Conservation (phyloP, 2,113 vertebrate genomes). For the Vulpes ferrilata region DNA sequence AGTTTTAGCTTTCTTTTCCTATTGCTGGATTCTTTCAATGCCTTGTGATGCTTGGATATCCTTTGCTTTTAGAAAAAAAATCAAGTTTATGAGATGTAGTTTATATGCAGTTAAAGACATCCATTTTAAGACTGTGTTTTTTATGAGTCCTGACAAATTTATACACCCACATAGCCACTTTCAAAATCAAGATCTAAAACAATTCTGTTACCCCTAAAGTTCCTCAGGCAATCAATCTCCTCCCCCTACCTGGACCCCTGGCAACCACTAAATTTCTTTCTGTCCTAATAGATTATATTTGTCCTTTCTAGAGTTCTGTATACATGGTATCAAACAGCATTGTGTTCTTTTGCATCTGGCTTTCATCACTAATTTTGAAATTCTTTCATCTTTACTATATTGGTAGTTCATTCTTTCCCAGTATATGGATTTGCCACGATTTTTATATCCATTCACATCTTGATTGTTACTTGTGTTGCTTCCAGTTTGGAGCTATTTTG, state of each 20-base stretch:
- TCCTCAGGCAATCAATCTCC: not conserved
- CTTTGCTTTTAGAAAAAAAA: not conserved
- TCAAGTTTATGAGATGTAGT: not conserved
- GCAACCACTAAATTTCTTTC: not conserved
- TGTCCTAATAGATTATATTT: not conserved
- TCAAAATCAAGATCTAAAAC: not conserved
- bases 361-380: slow-evolving; percentile 10
- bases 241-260: not conserved
- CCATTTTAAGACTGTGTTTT: not conserved
- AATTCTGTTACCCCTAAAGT: not conserved
- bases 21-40: not conserved
- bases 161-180: not conserved
- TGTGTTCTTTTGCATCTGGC: not conserved
- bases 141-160: slow-evolving; percentile 6
- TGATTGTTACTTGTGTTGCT: slow-evolving; percentile 42
- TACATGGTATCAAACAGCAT: not conserved
- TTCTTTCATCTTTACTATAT: not conserved
- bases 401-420: not conserved
- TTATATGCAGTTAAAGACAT: not conserved
- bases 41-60: not conserved
- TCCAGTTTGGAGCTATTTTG: not conserved
- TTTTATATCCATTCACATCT: not conserved
- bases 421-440: not conserved
- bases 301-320: slow-evolving; percentile 18
- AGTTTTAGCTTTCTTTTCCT: not conserved